Conservation (phyloP, 2,888 invertebrate species). For the Habrosyne pyritoides region DNA sequence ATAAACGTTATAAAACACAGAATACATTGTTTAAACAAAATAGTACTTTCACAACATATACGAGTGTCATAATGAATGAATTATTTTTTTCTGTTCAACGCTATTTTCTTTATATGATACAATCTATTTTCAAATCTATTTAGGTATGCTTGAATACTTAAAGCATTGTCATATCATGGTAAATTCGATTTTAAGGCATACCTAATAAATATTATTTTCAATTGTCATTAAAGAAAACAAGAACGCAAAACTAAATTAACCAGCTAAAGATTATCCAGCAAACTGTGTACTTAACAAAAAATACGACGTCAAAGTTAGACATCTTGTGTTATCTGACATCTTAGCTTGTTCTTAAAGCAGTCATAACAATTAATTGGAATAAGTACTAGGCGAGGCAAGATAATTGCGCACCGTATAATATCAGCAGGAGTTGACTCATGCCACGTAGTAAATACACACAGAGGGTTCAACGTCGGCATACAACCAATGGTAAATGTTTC, state of each 20-base stretch:
- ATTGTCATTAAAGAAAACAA: neutral
- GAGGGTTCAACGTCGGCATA: neutral
- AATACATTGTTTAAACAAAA: too few relatives aligned
- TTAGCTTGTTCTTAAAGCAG: conserved; percentile 48
- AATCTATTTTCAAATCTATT: too few relatives aligned
- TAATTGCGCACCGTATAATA: conserved; percentile 62
- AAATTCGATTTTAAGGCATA: too few relatives aligned
- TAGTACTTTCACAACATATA: too few relatives aligned
- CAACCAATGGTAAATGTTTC: neutral
- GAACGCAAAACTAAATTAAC: neutral
- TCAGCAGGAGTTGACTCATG: conserved; percentile 50
- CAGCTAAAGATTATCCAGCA: conserved; percentile 9
- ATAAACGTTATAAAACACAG: too few relatives aligned
- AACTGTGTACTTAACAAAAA: neutral
- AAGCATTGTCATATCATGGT: too few relatives aligned
- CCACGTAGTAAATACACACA: neutral
- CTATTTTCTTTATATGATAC: too few relatives aligned
- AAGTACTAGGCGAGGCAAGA: conserved; percentile 68
- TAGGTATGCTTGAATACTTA: too few relatives aligned
- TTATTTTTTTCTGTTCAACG: too few relatives aligned
- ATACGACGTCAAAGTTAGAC: neutral
- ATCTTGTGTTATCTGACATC: conserved; percentile 36
- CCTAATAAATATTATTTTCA: too few relatives aligned
- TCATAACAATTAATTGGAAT: conserved; percentile 75
- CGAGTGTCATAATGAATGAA: too few relatives aligned